phyloP scores from a whole-genome alignment of 2,888 invertebrate genomes.

The Anodontia alba region DNA sequence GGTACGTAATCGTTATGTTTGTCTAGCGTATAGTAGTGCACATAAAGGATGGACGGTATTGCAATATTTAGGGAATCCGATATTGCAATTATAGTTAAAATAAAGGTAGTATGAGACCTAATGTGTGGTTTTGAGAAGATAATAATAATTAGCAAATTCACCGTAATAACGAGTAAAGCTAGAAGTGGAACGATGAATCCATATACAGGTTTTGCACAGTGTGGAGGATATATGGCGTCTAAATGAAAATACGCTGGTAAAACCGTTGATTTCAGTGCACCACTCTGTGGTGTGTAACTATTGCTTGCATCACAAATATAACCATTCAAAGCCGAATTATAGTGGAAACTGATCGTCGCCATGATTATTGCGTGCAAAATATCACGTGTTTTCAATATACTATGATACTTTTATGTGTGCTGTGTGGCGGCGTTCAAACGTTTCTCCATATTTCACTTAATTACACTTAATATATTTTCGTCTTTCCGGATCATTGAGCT shows the following conservation, averaged over 20 bases:
- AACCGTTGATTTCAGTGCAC: neutral
- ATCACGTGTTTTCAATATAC: no score
- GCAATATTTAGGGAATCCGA: constrained; percentile 34
- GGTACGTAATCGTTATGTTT: constrained; percentile 26
- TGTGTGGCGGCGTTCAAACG: no score
- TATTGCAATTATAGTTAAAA: constrained; percentile 34
- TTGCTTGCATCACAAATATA: neutral
- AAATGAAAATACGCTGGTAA: constrained; percentile 5
- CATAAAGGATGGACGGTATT: constrained; percentile 24
- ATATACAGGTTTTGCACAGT: constrained; percentile 19
- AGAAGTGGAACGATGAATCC: constrained; percentile 36
- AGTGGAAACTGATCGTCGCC: neutral
- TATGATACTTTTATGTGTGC: no score
- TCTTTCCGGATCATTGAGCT: no score
- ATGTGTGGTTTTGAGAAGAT: constrained; percentile 25
- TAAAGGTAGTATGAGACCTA: constrained; percentile 35
- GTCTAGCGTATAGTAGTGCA: constrained; percentile 29
- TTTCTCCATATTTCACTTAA: no score
- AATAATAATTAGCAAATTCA: constrained; percentile 23
- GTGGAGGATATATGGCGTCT: constrained; percentile 16
- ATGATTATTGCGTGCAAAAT: neutral
- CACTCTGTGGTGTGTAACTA: neutral
- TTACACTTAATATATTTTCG: no score
- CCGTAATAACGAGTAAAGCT: constrained; percentile 26
- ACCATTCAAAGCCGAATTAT: neutral